Evolutionary conservation across 2,797 vertebrate genomes (phyloP).

Genomic region (Neosilurus mollespiculum): DNA sequence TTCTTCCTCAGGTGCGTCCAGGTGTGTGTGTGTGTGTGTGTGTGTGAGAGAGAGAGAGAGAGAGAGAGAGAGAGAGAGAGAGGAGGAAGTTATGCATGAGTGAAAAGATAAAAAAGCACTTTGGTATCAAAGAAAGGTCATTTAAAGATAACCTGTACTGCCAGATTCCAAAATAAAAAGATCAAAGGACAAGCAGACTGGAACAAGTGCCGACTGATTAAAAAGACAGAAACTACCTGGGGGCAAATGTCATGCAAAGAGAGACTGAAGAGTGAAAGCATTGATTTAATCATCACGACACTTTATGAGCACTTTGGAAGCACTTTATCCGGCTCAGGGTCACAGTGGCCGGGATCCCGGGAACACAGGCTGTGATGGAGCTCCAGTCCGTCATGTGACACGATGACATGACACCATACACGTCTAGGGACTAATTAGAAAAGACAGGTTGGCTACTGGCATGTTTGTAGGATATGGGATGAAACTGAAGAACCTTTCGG

Average conservation of each 20-base stretch:
- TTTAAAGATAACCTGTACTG: not conserved
- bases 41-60: not conserved
- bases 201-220: not conserved
- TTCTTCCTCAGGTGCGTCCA: conserved; percentile 89
- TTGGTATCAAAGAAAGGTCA: conserved; percentile 14
- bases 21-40: conserved; percentile 26
- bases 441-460: not conserved
- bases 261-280: not conserved
- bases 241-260: not conserved
- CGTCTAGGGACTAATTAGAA: not conserved
- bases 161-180: not conserved
- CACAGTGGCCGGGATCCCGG: not conserved
- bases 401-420: not conserved
- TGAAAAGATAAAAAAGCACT: conserved; percentile 15
- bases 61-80: not conserved
- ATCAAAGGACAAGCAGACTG: not conserved
- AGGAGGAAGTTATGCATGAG: conserved; percentile 4
- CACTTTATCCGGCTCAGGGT: not conserved
- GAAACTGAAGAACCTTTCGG: not conserved
- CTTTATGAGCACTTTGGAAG: not conserved
- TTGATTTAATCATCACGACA: not conserved
- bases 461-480: not conserved
- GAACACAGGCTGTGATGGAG: not conserved
- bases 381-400: not conserved
- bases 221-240: not conserved